These are phyloP conservation scores for Glandiceps talaboti DNA, from an alignment of 53 echinoderm and acorn worm genomes.

Conservation along the genomic window DNA sequence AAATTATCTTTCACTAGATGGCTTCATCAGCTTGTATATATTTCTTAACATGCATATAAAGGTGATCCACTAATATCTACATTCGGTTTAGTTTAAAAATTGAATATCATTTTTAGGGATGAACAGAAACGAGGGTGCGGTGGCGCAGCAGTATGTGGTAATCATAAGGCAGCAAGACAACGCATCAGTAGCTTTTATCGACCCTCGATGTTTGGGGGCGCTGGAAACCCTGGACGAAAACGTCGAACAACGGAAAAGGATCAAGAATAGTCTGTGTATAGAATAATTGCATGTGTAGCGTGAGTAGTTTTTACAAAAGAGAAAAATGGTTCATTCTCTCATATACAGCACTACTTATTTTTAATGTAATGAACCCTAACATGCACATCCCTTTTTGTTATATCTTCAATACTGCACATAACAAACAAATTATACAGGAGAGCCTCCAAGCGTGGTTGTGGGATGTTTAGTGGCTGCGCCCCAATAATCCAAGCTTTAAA, in stretches of 20 bases:
- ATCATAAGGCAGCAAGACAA: neutral
- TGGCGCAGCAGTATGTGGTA: neutral
- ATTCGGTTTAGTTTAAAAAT: too few relatives aligned
- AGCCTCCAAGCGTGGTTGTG: neutral
- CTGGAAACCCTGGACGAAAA: neutral
- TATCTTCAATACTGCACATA: neutral
- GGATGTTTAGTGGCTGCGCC: neutral
- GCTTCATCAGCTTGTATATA: too few relatives aligned
- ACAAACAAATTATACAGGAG: neutral
- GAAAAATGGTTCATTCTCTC: too few relatives aligned
- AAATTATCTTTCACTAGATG: too few relatives aligned
- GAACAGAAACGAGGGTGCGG: neutral
- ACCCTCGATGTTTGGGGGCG: neutral
- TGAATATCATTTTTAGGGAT: neutral
- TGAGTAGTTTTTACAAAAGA: neutral
- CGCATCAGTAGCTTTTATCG: neutral
- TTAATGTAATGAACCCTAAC: too few relatives aligned
- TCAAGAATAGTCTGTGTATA: neutral
- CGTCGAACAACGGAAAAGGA: neutral
- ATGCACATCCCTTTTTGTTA: neutral
- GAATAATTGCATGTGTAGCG: neutral
- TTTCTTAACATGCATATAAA: too few relatives aligned
- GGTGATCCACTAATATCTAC: too few relatives aligned
- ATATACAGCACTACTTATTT: too few relatives aligned
- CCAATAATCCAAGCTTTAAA: neutral